These are phyloP conservation scores for Apostichopus japonicus DNA, from an alignment of 35 echinoderm and acorn worm genomes.

Conservation along the genomic window DNA sequence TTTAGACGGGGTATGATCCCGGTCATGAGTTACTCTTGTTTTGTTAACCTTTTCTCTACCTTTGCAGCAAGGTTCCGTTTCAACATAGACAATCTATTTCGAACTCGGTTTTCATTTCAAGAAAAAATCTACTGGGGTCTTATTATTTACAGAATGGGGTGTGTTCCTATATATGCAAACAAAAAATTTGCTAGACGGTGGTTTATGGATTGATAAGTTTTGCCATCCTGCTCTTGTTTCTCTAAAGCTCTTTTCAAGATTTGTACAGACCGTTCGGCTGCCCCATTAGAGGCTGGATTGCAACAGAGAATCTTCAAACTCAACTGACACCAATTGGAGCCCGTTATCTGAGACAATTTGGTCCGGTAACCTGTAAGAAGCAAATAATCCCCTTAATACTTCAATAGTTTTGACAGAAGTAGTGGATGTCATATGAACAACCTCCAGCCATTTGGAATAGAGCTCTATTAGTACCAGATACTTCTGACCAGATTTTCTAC, in stretches of 20 bases:
- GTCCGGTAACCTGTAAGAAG: conserved; percentile 63
- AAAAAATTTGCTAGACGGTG: conserved; percentile 18
- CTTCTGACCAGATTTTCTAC: conserved; percentile 41
- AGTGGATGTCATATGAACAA: conserved; percentile 44
- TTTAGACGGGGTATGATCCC: too few relatives aligned
- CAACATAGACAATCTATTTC: neutral
- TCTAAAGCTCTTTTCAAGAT: conserved; percentile 15
- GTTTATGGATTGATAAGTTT: neutral
- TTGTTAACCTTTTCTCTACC: neutral
- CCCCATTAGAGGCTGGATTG: conserved; percentile 40
- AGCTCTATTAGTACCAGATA: conserved; percentile 49
- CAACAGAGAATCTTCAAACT: conserved; percentile 54
- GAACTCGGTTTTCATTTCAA: neutral
- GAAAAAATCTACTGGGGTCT: neutral
- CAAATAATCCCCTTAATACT: conserved; percentile 51
- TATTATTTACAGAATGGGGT: neutral
- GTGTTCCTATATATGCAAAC: neutral
- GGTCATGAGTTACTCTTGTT: neutral
- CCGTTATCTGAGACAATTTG: conserved; percentile 82
- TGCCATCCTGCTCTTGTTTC: neutral
- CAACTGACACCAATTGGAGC: conserved; percentile 69
- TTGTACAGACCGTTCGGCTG: conserved; percentile 19
- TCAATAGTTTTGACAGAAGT: conserved; percentile 58
- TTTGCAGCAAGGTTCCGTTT: neutral
- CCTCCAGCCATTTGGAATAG: conserved; percentile 54